Evolutionary conservation across 1,140 invertebrate genomes (phyloP).

Genomic region (Solen grandis): DNA sequence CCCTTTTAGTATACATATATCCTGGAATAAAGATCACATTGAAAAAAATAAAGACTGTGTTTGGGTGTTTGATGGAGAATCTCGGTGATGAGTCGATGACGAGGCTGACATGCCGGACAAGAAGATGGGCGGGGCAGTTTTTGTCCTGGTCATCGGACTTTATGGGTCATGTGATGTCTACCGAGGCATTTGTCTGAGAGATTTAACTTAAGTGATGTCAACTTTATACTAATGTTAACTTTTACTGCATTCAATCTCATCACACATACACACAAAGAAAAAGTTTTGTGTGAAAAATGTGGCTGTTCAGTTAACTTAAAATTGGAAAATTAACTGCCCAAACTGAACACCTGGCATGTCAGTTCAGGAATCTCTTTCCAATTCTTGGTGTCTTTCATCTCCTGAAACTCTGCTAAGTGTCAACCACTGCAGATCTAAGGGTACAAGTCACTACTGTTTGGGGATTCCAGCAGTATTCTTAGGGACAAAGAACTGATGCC

Average conservation of each 20-base stretch:
- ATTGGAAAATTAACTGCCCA: neutral
- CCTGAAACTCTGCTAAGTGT: too few relatives aligned
- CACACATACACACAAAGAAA: neutral
- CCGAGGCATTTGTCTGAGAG: neutral
- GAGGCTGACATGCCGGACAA: constrained; percentile 3
- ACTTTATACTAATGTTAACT: neutral
- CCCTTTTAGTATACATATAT: neutral
- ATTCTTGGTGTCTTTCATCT: too few relatives aligned
- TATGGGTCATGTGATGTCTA: constrained; percentile 5
- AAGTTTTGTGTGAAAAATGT: neutral
- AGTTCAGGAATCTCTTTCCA: too few relatives aligned
- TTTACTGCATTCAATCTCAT: neutral
- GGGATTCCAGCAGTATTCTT: neutral
- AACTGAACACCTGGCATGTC: too few relatives aligned
- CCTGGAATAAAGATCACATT: neutral
- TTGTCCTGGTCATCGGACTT: neutral
- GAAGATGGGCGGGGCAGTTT: neutral
- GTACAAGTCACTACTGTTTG: neutral
- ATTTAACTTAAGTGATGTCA: neutral
- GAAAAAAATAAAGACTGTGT: neutral
- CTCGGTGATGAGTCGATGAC: constrained; percentile 32
- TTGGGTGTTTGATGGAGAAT: neutral
- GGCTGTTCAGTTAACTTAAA: neutral
- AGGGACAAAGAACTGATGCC: neutral
- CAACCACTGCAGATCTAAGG: too few relatives aligned